phyloP scores from a whole-genome alignment of 2,113 vertebrate species.

The Sander lucioperca region DNA sequence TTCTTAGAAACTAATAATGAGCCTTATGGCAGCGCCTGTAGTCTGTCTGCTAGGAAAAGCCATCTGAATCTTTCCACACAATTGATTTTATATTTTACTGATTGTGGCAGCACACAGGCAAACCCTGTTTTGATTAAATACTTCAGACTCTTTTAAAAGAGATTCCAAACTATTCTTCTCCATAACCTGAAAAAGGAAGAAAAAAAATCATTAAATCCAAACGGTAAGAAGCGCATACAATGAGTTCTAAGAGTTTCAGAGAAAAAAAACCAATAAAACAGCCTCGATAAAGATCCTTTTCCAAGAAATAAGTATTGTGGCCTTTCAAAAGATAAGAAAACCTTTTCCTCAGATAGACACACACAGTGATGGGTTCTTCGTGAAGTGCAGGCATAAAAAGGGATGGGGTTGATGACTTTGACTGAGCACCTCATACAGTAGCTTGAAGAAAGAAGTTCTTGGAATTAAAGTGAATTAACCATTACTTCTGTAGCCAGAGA shows the following conservation, averaged over 20 bases:
- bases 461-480: slow-evolving; percentile 53
- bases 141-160: slow-evolving; percentile 35
- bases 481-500: slow-evolving; percentile 15
- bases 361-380: slow-evolving; percentile 28
- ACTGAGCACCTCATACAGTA: slow-evolving; percentile 36
- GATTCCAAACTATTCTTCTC: slow-evolving; percentile 53
- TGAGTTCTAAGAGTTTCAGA: slow-evolving; percentile 57
- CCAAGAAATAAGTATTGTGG: slow-evolving; percentile 56
- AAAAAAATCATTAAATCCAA: slow-evolving; percentile 24
- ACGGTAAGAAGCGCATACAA: slow-evolving; percentile 46
- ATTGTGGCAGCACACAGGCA: slow-evolving; percentile 28
- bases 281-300: slow-evolving; percentile 64
- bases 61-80: slow-evolving; percentile 19
- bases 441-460: slow-evolving; percentile 33
- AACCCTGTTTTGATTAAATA: slow-evolving; percentile 66
- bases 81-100: slow-evolving; percentile 41
- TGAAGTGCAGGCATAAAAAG: slow-evolving; percentile 28
- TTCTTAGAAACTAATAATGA: slow-evolving; percentile 52
- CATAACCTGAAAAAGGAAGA: slow-evolving; percentile 11
- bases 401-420: slow-evolving; percentile 42
- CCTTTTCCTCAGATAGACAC: slow-evolving; percentile 44
- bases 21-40: not conserved
- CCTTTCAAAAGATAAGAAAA: slow-evolving; percentile 65
- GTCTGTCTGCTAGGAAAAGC: slow-evolving; percentile 17
- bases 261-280: slow-evolving; percentile 51